These are phyloP conservation scores for Clarias laeviceps DNA, from an alignment of 2,797 vertebrate species.

Conservation along the genomic window DNA sequence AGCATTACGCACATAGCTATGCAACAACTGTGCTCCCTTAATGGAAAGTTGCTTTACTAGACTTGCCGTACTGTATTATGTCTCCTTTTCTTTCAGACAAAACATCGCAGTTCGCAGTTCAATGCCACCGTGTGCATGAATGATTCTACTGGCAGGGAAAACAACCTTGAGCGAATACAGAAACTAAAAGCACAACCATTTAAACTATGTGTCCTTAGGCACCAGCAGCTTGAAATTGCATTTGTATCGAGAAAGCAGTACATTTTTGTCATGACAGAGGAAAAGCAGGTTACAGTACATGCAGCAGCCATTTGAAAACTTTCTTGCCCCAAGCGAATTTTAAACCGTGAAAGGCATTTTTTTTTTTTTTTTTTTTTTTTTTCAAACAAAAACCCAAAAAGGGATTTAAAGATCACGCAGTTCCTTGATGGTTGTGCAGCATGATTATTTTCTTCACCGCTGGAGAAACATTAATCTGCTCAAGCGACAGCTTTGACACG, in stretches of 20 bases:
- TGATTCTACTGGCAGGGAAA: not conserved
- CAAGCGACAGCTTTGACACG: not conserved
- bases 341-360: no score
- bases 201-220: not conserved
- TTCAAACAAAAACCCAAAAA: no score
- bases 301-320: no score
- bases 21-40: not conserved
- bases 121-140: not conserved
- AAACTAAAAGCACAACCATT: not conserved
- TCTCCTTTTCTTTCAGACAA: not conserved
- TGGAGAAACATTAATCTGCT: not conserved
- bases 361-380: no score
- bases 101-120: not conserved
- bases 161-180: not conserved
- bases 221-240: not conserved
- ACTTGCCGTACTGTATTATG: not conserved
- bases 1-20: not conserved
- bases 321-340: no score
- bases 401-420: no score
- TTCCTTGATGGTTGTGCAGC: no score
- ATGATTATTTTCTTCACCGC: not conserved
- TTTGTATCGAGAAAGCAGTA: not conserved
- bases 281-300: no score
- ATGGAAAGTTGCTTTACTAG: not conserved
- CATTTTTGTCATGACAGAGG: not conserved